Base-by-base conservation (phyloP, 2,113 vertebrate genomes). In the Trichechus manatus region DNA sequence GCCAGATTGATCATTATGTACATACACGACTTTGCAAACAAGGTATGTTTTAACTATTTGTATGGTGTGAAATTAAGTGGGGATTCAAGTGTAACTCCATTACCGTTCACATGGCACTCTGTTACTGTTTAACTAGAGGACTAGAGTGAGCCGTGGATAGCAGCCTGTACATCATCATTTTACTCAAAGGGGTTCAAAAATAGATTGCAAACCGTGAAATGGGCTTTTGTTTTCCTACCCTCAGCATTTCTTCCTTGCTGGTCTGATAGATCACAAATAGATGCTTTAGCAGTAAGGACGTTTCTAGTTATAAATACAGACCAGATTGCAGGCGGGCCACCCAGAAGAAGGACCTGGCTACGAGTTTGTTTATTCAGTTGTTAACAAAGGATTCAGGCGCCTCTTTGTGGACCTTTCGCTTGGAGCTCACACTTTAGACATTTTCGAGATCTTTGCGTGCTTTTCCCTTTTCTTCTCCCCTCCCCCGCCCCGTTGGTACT, bases 321-420 rank as follows among this genome's bases (percentile, higher is more conserved):
- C 50, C 3, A 2, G 8, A 53, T n/a, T 93, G 72, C 89, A 53
- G 70, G n/a, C 79, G n/a, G 92, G 70, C 92, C 87, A 74, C 93
- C 61, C 92, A 85, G 81, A 87, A 87, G 92, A 81, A 91, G 72
- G 87, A 53, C 80, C 86, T 31, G 47, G 63, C 86, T 96, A 95
- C 97, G 96, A 94, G 97, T 96, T 95, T 97, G 89, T 97, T 97
- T 95, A 92, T 93, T 97, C 84, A 25, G 80, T 93, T 93, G 90
- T 93, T 97, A 85, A 97, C 96, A 97, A 97, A 97, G 87, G 77
- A 77, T 87, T 87, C 96, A 85, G 78, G 92, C 72, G 85, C 94
- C 87, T 93, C 97, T 97, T 97, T 98, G 97, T 98, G 90, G 91
- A 78, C 95, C 94, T 97, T 95, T 97, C 94, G 47, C 94, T 97